Percentiles rank a stretch among this genome's conserved stretches.
phyloP scores from a whole-genome alignment of 2,113 vertebrate genomes.

The Sapajus apella region DNA sequence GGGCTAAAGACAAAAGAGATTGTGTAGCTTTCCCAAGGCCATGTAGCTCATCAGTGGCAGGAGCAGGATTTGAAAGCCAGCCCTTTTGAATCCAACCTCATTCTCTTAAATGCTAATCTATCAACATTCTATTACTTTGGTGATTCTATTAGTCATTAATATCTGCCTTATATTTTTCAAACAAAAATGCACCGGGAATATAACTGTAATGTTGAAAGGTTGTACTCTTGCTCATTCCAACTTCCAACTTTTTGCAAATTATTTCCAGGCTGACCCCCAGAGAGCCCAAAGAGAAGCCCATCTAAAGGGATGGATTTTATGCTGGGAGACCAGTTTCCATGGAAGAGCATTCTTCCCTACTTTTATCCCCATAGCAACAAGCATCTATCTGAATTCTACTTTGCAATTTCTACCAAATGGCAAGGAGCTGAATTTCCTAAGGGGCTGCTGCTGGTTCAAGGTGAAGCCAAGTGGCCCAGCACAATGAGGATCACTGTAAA shows the following conservation, averaged over 20 bases:
- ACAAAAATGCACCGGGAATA: background rate
- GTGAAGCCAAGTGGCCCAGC: background rate
- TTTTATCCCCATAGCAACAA: slow-evolving; percentile 36
- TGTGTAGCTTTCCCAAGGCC: background rate
- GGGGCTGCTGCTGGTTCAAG: background rate
- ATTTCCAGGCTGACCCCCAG: background rate
- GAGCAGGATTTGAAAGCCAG: background rate
- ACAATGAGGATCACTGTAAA: rapidly evolving
- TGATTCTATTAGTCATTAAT: background rate
- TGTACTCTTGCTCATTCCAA: background rate
- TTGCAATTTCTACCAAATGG: background rate
- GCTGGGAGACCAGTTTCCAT: background rate
- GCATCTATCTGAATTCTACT: slow-evolving; percentile 6
- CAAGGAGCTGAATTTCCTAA: background rate
- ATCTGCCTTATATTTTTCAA: background rate
- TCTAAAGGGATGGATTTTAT: slow-evolving; percentile 16
- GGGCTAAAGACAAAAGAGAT: background rate
- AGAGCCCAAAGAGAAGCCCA: background rate
- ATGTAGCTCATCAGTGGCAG: background rate
- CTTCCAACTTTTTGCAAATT: slow-evolving; percentile 30
- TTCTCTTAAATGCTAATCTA: background rate
- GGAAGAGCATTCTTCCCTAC: background rate
- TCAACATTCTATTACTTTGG: background rate
- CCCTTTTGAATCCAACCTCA: background rate
- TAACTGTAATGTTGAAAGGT: background rate